Evolutionary conservation across 2,797 vertebrate species (phyloP), one percentile per base, ranked within the genome.

Genomic region (Parauchenoglanis punctatus): DNA sequence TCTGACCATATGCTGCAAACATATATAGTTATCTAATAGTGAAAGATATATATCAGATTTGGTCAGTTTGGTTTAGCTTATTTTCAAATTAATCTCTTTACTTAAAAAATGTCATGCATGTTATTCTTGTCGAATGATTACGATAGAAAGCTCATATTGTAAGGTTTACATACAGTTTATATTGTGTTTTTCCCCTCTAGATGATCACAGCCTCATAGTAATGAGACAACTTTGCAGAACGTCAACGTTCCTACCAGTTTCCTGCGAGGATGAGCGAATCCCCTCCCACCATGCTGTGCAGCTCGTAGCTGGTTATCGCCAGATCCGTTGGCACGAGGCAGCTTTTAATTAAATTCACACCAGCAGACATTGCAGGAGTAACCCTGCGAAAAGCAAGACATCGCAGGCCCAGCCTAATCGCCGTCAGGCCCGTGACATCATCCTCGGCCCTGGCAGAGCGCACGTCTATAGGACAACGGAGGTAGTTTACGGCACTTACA

Each of bases 321-420:
- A 35, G 67, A 85, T 85, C 81, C 92, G 87, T 91, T 93, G 89
- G 94, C 93, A 93, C 88, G 90, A 63, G 92, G 89, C 92, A 84
- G 90, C 89, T 94, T 95, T 95, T 94, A 95, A 96, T 96, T 96
- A 94, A 95, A 95, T 95, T 96, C 88, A 93, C 94, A 94, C 91
- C 68, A 75, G 86, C 87, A 92, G 91, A 93, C 93, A 92, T 92
- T 91, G 87, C 93, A 78, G 90, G 91, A 61, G 85, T 92, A 93
- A 95, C 95, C 94, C 93, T 28, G 89, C 89, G 93, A 95, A 94
- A 94, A 92, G 25, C 90, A 91, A 93, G 93, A 91, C 89, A 77
- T 92, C 87, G 91, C 91, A 87, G 92, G 82, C 91, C 91, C 88
- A 23, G 91, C 92, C 94, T 96, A 95, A 96, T 96, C 95, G 93